Base-by-base conservation (phyloP, 2,113 vertebrate genomes). In the Lucifuga dentata region DNA sequence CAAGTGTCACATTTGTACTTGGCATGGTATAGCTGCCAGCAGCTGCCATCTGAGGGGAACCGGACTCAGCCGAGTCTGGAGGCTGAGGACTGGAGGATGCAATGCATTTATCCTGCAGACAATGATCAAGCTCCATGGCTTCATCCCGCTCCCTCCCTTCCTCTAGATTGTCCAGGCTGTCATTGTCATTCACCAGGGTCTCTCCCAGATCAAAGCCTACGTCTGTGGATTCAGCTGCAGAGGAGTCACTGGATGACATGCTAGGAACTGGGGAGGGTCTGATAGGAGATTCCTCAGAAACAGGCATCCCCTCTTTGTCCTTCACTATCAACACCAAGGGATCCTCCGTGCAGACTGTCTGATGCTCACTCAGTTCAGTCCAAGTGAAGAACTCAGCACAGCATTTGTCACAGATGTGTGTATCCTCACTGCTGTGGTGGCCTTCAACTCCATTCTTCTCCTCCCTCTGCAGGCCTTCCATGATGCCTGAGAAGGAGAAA, bases 1-100 rank as follows among this genome's bases (percentile, higher is more conserved):
- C 98, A 83, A 99, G 91, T 0, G 97, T 99, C 75, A 99, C 98
- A 5, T 99, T 99, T 61, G 97, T 98, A 89, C 92, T 96, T 40
- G 96, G 97, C 91, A 96, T 91, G 86, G 76, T 77, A 76, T 95
- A 95, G 80, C 85, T 86, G 17, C 88, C 86, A 43, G 93, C 85
- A 60, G 92, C 69, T 5, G 93, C 88, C 80, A 89, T 91, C 2
- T 91, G 92, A 59, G 92, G 89, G 68, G 91, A 63, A 43, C 83
- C 82, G 75, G 89, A 76, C 55, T 86, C 91, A 39, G 89, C 41
- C 3, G 78, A 80, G 73, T 91, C 84, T 19, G 86, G 89, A 36
- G 86, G 89, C 87, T 62, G 80, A 51, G 84, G 81, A 63, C 83
- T 88, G 78, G 68, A 86, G 73, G 79, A 86, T 56, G 66, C 19